Evolutionary conservation across 2,113 vertebrate species (phyloP).

Genomic region (Vanacampus margaritifer): DNA sequence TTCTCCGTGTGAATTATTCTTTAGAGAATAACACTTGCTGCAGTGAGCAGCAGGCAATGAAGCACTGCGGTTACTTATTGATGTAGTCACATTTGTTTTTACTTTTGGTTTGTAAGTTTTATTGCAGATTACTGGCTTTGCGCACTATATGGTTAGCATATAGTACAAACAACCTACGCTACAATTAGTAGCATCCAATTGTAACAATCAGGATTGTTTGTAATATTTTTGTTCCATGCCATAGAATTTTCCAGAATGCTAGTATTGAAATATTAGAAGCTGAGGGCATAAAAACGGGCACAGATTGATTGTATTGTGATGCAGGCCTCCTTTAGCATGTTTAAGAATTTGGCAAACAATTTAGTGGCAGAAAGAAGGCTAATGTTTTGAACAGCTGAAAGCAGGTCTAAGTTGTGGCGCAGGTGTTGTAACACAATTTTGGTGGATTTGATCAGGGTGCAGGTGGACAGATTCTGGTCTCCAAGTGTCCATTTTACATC

Average conservation of each 20-base stretch:
- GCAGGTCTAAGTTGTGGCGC: too few relatives aligned
- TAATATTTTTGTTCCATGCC: slow-evolving; percentile 9
- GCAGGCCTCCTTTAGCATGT: too few relatives aligned
- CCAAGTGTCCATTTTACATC: too few relatives aligned
- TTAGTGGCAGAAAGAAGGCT: too few relatives aligned
- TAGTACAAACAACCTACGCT: not conserved
- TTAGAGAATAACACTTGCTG: slow-evolving; percentile 1
- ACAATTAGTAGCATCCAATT: not conserved
- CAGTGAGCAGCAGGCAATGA: not conserved
- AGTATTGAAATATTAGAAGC: slow-evolving; percentile 47
- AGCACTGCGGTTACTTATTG: slow-evolving; percentile 38
- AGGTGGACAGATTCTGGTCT: too few relatives aligned
- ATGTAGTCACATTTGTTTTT: slow-evolving; percentile 31
- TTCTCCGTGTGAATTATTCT: slow-evolving; percentile 30
- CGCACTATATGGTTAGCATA: not conserved
- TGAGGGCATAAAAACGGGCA: too few relatives aligned
- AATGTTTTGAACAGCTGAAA: too few relatives aligned
- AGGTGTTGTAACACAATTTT: too few relatives aligned
- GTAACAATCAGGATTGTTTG: not conserved
- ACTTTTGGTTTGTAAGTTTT: slow-evolving; percentile 5
- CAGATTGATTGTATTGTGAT: too few relatives aligned
- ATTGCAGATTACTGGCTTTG: not conserved
- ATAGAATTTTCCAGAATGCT: slow-evolving; percentile 23
- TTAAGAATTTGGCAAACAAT: too few relatives aligned
- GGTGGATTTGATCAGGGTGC: too few relatives aligned